Percentiles rank a stretch among this genome's conserved stretches.
Evolutionary conservation across 1,140 invertebrate genomes (phyloP).

Genomic region (Sinella curviseta): DNA sequence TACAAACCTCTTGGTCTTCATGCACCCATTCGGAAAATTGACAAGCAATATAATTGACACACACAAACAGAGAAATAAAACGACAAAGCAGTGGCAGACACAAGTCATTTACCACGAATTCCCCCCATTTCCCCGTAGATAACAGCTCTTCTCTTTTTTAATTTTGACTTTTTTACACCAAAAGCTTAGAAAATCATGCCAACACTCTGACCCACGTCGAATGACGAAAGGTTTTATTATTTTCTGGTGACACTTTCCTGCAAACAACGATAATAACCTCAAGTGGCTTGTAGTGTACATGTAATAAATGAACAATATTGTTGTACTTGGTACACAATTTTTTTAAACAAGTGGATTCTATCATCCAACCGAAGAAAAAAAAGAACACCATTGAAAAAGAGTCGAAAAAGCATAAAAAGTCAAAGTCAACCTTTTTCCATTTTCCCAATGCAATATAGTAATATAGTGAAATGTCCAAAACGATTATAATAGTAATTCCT

Average conservation of each 20-base stretch:
- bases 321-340: neutral
- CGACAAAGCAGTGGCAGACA: constrained; percentile 15
- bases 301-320: neutral
- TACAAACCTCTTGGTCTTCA: too few relatives aligned
- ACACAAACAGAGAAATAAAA: too few relatives aligned
- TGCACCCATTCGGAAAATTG: constrained; percentile 9
- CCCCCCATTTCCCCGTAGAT: neutral
- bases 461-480: neutral
- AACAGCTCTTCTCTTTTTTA: neutral
- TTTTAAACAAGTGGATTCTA: neutral
- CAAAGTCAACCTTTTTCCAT: neutral
- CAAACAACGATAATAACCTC: neutral
- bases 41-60: constrained; percentile 26
- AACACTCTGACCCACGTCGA: neutral
- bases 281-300: neutral
- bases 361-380: too few relatives aligned
- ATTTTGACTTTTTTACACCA: constrained; percentile 20
- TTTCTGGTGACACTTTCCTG: neutral
- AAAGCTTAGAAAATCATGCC: neutral
- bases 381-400: neutral
- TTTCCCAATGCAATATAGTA: too few relatives aligned
- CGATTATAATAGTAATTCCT: neutral
- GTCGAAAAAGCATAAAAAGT: neutral
- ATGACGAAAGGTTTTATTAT: neutral
- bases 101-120: constrained; percentile 3